Conservation (phyloP, 2,113 vertebrate species). For the Corydoras sp. region DNA sequence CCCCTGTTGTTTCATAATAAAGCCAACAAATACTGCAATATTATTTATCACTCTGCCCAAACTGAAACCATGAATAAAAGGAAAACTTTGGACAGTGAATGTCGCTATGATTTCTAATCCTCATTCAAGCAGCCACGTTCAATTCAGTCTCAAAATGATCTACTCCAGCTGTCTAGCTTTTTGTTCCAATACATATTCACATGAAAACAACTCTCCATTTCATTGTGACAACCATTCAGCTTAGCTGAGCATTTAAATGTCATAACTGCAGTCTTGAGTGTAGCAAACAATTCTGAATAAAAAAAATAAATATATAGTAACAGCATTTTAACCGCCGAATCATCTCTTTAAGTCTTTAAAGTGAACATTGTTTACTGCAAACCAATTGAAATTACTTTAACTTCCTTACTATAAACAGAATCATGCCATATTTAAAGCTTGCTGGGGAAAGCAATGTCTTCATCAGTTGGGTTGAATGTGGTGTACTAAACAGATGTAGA, state of each 20-base stretch:
- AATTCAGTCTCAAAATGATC: slow-evolving; percentile 7
- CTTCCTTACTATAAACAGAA: slow-evolving; percentile 1
- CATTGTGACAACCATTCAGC: slow-evolving; percentile 7
- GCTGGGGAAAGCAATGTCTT: no score
- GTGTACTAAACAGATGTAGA: no score
- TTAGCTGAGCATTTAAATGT: slow-evolving; percentile 14
- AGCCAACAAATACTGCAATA: neutral
- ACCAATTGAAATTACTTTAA: neutral
- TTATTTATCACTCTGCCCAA: neutral
- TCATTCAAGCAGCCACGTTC: neutral
- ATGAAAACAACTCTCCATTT: slow-evolving; percentile 17
- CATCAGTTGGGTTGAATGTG: no score
- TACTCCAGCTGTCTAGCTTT: slow-evolving; percentile 23
- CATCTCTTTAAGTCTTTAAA: neutral
- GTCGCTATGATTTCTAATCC: neutral
- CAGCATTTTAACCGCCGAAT: neutral
- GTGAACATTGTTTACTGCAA: neutral
- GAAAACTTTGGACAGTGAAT: neutral
- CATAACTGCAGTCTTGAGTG: neutral
- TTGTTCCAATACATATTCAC: slow-evolving; percentile 10
- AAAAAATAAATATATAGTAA: no score
- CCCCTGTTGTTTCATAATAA: no score
- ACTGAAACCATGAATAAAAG: neutral
- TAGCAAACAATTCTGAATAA: no score
- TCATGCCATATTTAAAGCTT: no score